A percentile compares a stretch with the other conserved stretches of the same genome.
These are phyloP conservation scores for Venusia cambrica DNA, from an alignment of 2,888 invertebrate genomes.

Conservation along the genomic window DNA sequence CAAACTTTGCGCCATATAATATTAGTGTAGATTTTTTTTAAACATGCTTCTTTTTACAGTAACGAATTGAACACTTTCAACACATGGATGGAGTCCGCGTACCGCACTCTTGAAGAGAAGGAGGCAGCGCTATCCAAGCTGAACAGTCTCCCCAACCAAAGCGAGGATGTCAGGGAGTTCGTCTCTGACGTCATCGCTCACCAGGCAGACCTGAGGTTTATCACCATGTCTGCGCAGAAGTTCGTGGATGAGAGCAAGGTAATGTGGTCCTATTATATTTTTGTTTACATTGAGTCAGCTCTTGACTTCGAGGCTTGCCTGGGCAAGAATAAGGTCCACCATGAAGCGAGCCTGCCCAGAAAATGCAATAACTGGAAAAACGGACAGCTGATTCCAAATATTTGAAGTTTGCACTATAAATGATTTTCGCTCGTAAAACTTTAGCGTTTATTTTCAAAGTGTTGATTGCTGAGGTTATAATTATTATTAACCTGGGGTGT, in stretches of 20 bases:
- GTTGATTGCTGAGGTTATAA: too few species aligned
- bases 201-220: conserved; percentile 96
- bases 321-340: too few species aligned
- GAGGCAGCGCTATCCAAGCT: conserved; percentile 90
- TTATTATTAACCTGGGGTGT: too few species aligned
- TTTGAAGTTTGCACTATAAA: too few species aligned
- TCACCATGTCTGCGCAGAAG: conserved; percentile 97
- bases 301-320: too few species aligned
- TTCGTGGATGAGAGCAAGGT: conserved; percentile 97
- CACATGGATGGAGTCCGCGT: conserved; percentile 91
- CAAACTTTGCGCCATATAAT: too few species aligned
- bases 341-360: too few species aligned
- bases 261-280: conserved; percentile 14
- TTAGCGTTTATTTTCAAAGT: too few species aligned
- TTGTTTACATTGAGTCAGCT: too few species aligned
- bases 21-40: not conserved
- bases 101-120: conserved; percentile 90
- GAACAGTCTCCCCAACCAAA: conserved; percentile 85
- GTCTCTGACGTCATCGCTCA: conserved; percentile 97
- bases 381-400: too few species aligned
- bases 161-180: conserved; percentile 92
- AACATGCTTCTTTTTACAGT: conserved; percentile 47
- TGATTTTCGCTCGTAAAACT: too few species aligned
- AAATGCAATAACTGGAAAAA: too few species aligned
- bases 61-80: conserved; percentile 91